A percentile compares a stretch with the other conserved stretches of the same genome.
phyloP scores from a whole-genome alignment of 2,888 invertebrate genomes.

The Leucophenga montana region DNA sequence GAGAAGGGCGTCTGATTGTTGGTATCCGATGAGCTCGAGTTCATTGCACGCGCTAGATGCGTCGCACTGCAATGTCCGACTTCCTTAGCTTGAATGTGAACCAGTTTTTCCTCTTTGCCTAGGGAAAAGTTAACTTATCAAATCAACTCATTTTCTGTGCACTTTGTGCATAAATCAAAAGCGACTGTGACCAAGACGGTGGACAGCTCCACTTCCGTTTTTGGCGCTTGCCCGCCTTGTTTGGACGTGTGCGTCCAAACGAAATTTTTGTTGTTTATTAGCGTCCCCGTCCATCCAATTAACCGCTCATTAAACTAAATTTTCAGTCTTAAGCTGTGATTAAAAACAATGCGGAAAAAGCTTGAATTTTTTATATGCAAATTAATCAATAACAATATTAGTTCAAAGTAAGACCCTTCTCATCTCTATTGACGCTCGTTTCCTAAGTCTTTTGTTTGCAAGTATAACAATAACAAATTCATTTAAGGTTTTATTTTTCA shows the following conservation, averaged over 20 bases:
- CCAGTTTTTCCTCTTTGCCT: conserved; percentile 15
- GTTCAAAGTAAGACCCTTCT: too few species aligned
- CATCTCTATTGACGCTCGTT: too few species aligned
- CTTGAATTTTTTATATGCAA: too few species aligned
- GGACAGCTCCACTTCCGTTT: neutral
- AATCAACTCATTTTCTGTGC: neutral
- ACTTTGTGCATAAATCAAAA: too few species aligned
- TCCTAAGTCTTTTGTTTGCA: too few species aligned
- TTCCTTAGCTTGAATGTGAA: neutral
- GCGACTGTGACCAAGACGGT: neutral
- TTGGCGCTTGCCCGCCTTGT: too few species aligned
- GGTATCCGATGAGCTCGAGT: neutral
- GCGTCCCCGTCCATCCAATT: neutral
- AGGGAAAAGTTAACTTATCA: conserved; percentile 17
- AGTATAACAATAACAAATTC: too few species aligned
- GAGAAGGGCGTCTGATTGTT: neutral
- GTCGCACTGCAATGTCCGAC: neutral
- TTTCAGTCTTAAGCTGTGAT: neutral
- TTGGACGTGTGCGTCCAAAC: neutral
- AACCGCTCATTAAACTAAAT: neutral
- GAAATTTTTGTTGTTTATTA: neutral
- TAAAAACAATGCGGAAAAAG: too few species aligned
- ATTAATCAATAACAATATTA: too few species aligned
- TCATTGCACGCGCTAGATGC: neutral
- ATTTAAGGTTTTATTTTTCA: too few species aligned